Percentiles rank a stretch among this genome's conserved stretches.
Evolutionary conservation across 1,140 invertebrate genomes (phyloP).

Genomic region (Ceratina japonica): DNA sequence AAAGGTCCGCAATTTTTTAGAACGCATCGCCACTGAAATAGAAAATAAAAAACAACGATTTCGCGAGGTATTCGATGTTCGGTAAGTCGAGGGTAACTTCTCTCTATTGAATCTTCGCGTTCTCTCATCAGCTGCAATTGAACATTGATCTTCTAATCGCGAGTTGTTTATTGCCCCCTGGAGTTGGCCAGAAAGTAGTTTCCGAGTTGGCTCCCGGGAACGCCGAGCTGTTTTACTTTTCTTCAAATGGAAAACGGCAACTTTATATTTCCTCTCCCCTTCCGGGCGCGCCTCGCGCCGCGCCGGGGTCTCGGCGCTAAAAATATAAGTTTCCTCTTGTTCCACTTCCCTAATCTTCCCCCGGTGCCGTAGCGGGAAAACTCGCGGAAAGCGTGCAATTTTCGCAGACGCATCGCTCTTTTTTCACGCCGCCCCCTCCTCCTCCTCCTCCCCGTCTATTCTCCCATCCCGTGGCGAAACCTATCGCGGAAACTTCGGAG

Average conservation of each 20-base stretch:
- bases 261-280: slow-evolving; percentile 17
- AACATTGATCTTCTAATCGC: slow-evolving; percentile 23
- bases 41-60: too few relatives aligned
- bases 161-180: neutral
- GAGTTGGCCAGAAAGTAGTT: slow-evolving; percentile 7
- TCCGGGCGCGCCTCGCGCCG: neutral
- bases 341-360: slow-evolving; percentile 26
- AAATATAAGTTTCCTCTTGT: slow-evolving; percentile 25
- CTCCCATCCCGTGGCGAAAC: neutral
- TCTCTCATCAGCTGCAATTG: neutral
- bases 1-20: too few relatives aligned
- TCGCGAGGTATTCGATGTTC: neutral
- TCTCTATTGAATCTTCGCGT: neutral
- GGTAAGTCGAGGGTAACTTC: too few relatives aligned
- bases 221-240: slow-evolving; percentile 6
- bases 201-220: slow-evolving; percentile 10
- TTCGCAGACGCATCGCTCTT: neutral
- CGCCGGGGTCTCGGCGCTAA: neutral
- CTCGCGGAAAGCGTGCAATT: slow-evolving; percentile 23
- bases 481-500: neutral
- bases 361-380: slow-evolving; percentile 3
- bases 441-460: neutral
- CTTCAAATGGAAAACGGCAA: slow-evolving; percentile 12
- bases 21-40: too few relatives aligned
- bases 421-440: too few relatives aligned